These are phyloP conservation scores for Pterocles orientalis DNA, from an alignment of 2,113 vertebrate genomes.

Conservation along the genomic window DNA sequence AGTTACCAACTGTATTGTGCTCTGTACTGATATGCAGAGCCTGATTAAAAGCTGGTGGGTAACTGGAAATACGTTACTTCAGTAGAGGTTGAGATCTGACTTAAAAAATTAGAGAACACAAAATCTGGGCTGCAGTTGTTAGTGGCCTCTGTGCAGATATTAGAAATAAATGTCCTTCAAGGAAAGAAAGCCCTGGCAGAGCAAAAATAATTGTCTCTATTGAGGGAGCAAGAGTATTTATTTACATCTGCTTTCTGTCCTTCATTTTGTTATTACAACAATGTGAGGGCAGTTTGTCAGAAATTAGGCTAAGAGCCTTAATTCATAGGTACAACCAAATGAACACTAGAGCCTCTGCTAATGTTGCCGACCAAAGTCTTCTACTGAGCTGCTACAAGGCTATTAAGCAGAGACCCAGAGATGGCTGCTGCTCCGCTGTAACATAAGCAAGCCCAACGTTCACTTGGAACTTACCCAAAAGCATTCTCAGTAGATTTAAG, in stretches of 20 bases:
- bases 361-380: neutral
- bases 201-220: neutral
- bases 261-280: neutral
- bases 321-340: neutral
- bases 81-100: neutral
- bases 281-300: accelerated
- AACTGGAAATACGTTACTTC: neutral
- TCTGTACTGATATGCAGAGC: neutral
- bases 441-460: neutral
- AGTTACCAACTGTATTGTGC: neutral
- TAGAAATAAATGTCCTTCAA: neutral
- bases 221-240: neutral
- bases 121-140: neutral
- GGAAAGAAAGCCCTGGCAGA: neutral
- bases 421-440: neutral
- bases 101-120: neutral
- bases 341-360: neutral
- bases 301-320: neutral
- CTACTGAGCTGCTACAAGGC: neutral
- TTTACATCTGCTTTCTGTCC: neutral
- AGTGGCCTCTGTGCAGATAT: neutral
- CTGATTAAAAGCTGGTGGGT: neutral
- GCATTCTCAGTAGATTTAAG: conserved; percentile 89
- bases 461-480: conserved; percentile 80
- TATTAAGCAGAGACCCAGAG: neutral